Percentiles rank a stretch among this genome's conserved stretches.
These are phyloP conservation scores for Desmodus rotundus DNA, from an alignment of 2,113 vertebrate species.

Conservation along the genomic window DNA sequence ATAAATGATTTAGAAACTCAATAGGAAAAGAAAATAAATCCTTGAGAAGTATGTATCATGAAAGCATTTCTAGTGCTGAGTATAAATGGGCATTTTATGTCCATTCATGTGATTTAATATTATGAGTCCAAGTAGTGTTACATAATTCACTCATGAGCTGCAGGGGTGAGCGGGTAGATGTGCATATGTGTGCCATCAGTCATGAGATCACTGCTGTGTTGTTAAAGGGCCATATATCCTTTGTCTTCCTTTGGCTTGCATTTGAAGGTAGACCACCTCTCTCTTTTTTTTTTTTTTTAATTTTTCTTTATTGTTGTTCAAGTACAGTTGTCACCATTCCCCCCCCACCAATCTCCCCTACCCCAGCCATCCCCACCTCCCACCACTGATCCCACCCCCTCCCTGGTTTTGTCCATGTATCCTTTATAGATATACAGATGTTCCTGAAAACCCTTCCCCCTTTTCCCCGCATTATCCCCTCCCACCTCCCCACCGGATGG, in stretches of 20 bases:
- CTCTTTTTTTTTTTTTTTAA: not conserved
- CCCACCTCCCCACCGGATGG: too few species aligned
- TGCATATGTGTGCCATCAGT: not conserved
- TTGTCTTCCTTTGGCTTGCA: not conserved
- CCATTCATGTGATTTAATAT: constrained; percentile 4
- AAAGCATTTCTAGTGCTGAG: constrained; percentile 34
- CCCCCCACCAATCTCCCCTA: too few species aligned
- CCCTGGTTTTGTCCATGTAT: too few species aligned
- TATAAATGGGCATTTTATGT: constrained; percentile 36
- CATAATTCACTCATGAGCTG: not conserved
- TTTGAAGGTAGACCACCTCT: not conserved
- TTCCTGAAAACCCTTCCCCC: too few species aligned
- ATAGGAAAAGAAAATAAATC: not conserved
- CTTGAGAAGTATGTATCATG: not conserved
- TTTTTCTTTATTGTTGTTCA: too few species aligned
- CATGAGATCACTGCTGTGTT: not conserved
- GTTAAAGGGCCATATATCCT: not conserved
- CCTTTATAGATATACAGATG: too few species aligned
- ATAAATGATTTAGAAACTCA: not conserved
- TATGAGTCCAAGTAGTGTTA: not conserved
- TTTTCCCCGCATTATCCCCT: too few species aligned
- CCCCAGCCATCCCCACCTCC: too few species aligned
- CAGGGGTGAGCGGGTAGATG: not conserved
- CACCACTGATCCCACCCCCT: too few species aligned
- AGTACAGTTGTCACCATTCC: too few species aligned